Evolutionary conservation across 2,113 vertebrate genomes (phyloP).

Genomic region (Poecile atricapillus): DNA sequence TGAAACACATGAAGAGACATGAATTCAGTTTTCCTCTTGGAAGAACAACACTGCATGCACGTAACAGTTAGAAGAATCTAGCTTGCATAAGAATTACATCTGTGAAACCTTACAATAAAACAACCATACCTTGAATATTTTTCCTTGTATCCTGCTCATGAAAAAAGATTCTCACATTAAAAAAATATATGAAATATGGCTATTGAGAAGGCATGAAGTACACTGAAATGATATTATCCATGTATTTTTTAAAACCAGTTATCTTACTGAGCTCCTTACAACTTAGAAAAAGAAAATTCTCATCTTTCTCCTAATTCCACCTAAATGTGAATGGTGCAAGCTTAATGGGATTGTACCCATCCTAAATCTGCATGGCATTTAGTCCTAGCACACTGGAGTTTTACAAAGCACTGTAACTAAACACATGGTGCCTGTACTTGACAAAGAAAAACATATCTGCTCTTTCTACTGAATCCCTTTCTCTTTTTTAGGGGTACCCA

Average conservation of each 20-base stretch:
- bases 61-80: background rate
- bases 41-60: background rate
- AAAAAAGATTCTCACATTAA: background rate
- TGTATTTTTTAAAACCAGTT: background rate
- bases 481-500: background rate
- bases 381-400: background rate
- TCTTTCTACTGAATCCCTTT: background rate
- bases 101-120: background rate
- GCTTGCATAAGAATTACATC: background rate
- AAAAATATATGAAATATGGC: background rate
- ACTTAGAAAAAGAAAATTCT: background rate
- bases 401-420: background rate
- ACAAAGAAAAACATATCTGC: background rate
- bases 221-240: background rate
- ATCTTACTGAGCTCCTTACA: background rate
- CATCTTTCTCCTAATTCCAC: background rate
- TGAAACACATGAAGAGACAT: conserved; percentile 60
- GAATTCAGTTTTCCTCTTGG: background rate
- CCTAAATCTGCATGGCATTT: background rate
- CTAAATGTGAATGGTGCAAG: background rate
- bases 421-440: background rate
- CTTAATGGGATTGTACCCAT: background rate
- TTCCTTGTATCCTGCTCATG: background rate
- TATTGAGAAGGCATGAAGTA: background rate
- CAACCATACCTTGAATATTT: background rate